phyloP scores from a whole-genome alignment of 2,888 invertebrate species.

The Pterostichus niger region DNA sequence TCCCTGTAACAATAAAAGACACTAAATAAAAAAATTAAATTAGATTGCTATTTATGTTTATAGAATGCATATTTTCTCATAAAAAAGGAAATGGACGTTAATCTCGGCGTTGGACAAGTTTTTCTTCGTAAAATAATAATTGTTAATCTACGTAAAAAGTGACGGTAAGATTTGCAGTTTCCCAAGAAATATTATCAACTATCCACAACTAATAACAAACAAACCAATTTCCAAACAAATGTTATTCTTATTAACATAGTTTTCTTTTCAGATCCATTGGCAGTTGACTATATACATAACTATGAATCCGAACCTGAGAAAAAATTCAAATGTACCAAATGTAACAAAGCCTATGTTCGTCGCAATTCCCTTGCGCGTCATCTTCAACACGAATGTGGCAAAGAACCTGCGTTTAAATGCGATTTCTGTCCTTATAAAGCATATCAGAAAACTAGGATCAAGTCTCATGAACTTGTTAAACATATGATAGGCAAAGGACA shows the following conservation, averaged over 20 bases:
- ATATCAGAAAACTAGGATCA: slow-evolving; percentile 76
- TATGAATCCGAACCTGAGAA: neutral
- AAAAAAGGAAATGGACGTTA: too few relatives aligned
- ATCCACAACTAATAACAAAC: too few relatives aligned
- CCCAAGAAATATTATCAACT: too few relatives aligned
- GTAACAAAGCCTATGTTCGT: neutral
- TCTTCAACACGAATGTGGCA: slow-evolving; percentile 76
- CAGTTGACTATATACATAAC: neutral
- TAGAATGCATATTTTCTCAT: too few relatives aligned
- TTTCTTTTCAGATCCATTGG: slow-evolving; percentile 47
- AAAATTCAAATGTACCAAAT: slow-evolving; percentile 4
- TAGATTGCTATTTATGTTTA: too few relatives aligned
- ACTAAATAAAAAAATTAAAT: too few relatives aligned
- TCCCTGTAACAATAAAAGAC: too few relatives aligned
- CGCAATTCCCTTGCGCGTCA: neutral
- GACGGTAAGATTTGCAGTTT: too few relatives aligned
- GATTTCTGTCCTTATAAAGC: slow-evolving; percentile 75
- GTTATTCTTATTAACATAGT: slow-evolving; percentile 19
- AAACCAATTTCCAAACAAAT: neutral
- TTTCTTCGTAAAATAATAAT: too few relatives aligned
- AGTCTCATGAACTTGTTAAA: slow-evolving; percentile 15
- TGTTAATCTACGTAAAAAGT: too few relatives aligned
- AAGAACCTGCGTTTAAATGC: slow-evolving; percentile 78
- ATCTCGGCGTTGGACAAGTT: too few relatives aligned
- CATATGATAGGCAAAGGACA: neutral